A percentile compares a stretch with the other conserved stretches of the same genome.
Conservation (phyloP, 2,797 vertebrate species). For the Gambelia wislizenii region DNA sequence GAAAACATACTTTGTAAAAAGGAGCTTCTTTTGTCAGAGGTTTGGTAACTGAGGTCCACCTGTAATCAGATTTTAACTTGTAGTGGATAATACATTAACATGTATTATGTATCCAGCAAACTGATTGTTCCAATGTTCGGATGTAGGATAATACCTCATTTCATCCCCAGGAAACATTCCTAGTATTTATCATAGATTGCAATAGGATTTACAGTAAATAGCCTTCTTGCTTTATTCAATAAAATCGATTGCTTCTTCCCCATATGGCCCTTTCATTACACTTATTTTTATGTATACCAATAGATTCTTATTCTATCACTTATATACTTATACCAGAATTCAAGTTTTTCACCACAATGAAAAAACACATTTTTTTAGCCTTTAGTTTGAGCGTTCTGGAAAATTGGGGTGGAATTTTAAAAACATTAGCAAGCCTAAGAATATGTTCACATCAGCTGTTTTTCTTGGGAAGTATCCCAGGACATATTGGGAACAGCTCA, state of each 20-base stretch:
- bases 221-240: not conserved
- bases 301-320: not conserved
- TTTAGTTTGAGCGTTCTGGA: not conserved
- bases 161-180: not conserved
- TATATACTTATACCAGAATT: slow-evolving; percentile 50
- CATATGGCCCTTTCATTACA: not conserved
- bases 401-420: not conserved
- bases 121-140: not conserved
- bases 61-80: not conserved
- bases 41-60: too few species aligned
- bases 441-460: slow-evolving; percentile 3
- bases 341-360: slow-evolving; percentile 54
- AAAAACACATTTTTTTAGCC: slow-evolving; percentile 31
- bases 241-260: not conserved
- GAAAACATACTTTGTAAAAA: too few species aligned
- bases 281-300: slow-evolving; percentile 8
- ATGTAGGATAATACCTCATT: not conserved
- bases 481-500: not conserved
- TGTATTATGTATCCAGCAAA: not conserved
- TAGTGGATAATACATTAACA: not conserved
- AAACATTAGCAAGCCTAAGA: not conserved
- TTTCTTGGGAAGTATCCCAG: slow-evolving; percentile 13
- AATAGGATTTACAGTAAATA: not conserved
- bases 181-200: not conserved
- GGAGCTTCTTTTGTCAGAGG: too few species aligned